phyloP scores from a whole-genome alignment of 2,113 vertebrate species.

The Vulpes ferrilata region DNA sequence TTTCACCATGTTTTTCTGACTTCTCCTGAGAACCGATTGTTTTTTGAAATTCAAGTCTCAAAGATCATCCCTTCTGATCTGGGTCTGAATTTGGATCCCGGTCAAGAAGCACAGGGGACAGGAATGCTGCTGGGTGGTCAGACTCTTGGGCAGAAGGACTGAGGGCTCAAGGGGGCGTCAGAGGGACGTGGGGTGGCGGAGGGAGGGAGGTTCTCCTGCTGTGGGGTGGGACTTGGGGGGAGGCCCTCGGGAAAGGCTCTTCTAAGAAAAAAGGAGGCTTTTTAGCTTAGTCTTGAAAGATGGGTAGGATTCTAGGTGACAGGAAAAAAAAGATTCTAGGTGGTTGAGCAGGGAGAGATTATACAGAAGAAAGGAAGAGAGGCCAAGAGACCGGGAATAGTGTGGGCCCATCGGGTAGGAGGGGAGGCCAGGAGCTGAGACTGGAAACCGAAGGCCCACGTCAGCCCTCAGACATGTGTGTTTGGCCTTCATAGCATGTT shows the following conservation, averaged over 20 bases:
- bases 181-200: neutral
- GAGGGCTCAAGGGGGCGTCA: accelerated
- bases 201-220: neutral
- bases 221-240: neutral
- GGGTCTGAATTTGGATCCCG: constrained; percentile 2
- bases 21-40: neutral
- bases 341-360: neutral
- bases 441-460: neutral
- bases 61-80: neutral
- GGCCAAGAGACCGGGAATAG: neutral
- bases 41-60: constrained; percentile 68
- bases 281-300: neutral
- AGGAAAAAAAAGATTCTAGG: neutral
- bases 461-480: neutral
- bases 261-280: neutral
- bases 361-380: neutral
- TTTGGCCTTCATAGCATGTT: neutral
- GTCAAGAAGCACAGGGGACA: neutral
- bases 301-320: neutral
- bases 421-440: neutral
- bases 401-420: neutral
- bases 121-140: neutral
- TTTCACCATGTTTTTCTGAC: constrained; percentile 47
- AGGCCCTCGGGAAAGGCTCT: neutral
- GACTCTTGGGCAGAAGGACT: neutral